Evolutionary conservation across 2,888 invertebrate genomes (phyloP), one percentile per base, ranked within the genome.

Genomic region (Cryptocephalus moraei): DNA sequence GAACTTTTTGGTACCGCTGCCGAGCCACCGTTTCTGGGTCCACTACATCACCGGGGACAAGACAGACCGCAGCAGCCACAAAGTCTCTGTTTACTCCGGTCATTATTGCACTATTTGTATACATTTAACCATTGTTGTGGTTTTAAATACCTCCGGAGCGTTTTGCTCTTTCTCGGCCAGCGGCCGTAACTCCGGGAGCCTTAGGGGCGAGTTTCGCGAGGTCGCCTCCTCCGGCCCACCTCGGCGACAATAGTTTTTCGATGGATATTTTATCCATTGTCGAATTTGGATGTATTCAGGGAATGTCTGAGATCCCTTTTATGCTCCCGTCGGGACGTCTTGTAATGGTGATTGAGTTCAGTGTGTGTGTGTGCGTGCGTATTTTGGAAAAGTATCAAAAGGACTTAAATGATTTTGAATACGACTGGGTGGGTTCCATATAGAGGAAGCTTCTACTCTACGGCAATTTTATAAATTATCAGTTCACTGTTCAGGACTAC

Each of bases 91-190:
- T 67, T 67, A 65, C 65, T 59, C 60, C 62, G 59, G 64, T 68
- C 64, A 67, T 68, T 68, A 68, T 65, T 62, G 61, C 62, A 63
- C 65, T 67, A 67, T 68, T 67, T 67, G 67, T 68, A 67, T 65
- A 67, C 66, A 66, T 58, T 59, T 55, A 54, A 47, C 56, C 52
- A 63, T 67, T 67, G 66, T 66, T 56, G 52, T 46, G 45, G 44
- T 56, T 54, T 54, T 61, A 63, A 64, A 61, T 56, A 56, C 57
- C 53, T 56, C 51, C 56, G 54, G 54, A 56, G 50, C 54, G 48
- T 41, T 12, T 22, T 60, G 55, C 52, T 52, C 53, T 54, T 51
- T 57, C 49, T 39, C 39, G 50, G 41, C 11, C 46, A 34, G 33
- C 46, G 22, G 22, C 6, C 22, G 36, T 12, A 47, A 44, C 40